Evolutionary conservation across 2,113 vertebrate genomes (phyloP), one percentile per base, ranked within the genome.

Genomic region (Copsychus sechellarum): DNA sequence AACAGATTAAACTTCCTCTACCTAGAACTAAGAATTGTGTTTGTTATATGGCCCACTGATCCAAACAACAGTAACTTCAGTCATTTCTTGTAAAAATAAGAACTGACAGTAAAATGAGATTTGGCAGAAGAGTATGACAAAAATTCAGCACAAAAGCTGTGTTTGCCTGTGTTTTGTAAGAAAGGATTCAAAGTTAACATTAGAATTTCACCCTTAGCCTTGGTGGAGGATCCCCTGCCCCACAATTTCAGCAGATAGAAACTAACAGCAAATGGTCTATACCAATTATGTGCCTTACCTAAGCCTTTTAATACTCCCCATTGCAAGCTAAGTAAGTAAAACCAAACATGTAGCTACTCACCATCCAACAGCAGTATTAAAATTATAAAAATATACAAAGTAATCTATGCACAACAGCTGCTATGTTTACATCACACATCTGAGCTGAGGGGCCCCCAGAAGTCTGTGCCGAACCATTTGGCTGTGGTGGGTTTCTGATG

Each of bases 401-500:
- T 42, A 56, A 64, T 28, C 36, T 56, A 5, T 6, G 56, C 36
- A 36, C 3, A 11, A 62, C 26, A 60, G 61, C 24, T 1, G 6
- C 10, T 43, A 34, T 29, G 28, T 64, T 74, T 38, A 62, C 31
- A 45, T 33, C 47, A 50, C 0, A 0, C 11, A 16, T 51, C 33
- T 43, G 60, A 78, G 45, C 5, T 20, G 16, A 76, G 31, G 14
- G 31, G 28, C n/a, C 64, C n/a, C 1, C 0, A 60, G 42, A 47
- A 31, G 29, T 18, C 47, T 54, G 11, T 29, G 26, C 17, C 8
- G 20, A 86, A 69, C 18, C 5, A 54, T 25, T 24, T 23, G 57
- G 84, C 34, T 2, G 1, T 6, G 47, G 18, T 53, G 31, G 31
- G 42, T 8, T 78, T 58, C 38, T 4, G 4, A 31, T 0, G 3